Evolutionary conservation across 2,113 vertebrate species (phyloP).

Genomic region (Poecile atricapillus): DNA sequence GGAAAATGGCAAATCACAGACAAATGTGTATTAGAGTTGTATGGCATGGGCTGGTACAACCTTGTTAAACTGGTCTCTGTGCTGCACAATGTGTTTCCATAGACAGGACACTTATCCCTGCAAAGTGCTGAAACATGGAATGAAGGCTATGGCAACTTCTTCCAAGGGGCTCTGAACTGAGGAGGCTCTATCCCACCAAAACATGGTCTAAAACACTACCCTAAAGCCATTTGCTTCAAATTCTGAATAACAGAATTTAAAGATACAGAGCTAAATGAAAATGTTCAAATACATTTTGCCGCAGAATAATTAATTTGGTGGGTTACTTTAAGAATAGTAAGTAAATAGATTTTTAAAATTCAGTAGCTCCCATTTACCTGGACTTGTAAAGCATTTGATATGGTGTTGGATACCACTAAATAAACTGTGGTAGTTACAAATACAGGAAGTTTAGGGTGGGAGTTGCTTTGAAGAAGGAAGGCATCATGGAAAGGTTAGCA

Average conservation of each 20-base stretch:
- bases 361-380: not conserved
- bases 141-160: not conserved
- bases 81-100: rapidly evolving
- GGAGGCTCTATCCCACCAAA: not conserved
- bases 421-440: not conserved
- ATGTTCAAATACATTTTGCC: not conserved
- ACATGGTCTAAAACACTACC: not conserved
- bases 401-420: not conserved
- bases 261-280: not conserved
- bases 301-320: not conserved
- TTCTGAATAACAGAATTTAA: not conserved
- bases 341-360: not conserved
- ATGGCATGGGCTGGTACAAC: not conserved
- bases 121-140: not conserved
- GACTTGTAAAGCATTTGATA: not conserved
- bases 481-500: not conserved
- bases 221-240: not conserved
- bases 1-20: not conserved
- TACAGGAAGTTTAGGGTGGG: not conserved
- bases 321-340: not conserved
- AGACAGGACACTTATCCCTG: not conserved
- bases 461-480: not conserved
- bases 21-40: too few species aligned
- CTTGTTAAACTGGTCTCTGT: not conserved
- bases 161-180: not conserved